These are phyloP conservation scores for Lepidurus packardi DNA, from an alignment of 1,140 invertebrate species.

Conservation along the genomic window DNA sequence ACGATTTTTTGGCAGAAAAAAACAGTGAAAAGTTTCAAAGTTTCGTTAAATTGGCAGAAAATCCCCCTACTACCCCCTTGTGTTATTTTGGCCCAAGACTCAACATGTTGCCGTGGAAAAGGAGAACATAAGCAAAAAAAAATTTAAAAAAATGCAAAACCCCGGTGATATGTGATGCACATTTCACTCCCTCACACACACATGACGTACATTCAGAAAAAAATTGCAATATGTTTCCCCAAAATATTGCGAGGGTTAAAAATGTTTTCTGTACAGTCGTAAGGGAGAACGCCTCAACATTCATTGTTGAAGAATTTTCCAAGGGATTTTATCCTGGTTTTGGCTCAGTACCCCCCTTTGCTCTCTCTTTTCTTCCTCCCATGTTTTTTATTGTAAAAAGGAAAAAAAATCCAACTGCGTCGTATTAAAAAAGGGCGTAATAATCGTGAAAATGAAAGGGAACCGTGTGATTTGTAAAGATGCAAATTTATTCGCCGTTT, in stretches of 20 bases:
- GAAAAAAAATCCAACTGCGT: too few relatives aligned
- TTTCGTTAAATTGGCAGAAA: neutral
- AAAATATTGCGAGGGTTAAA: too few relatives aligned
- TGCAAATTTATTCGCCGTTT: too few relatives aligned
- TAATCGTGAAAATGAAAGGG: too few relatives aligned
- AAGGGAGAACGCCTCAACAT: too few relatives aligned
- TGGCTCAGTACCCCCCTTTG: neutral
- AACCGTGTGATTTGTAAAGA: too few relatives aligned
- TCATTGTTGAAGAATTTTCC: too few relatives aligned
- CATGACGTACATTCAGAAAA: neutral
- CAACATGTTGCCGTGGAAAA: neutral
- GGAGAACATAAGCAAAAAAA: neutral
- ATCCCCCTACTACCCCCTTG: too few relatives aligned
- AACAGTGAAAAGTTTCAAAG: constrained; percentile 12
- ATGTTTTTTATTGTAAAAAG: neutral
- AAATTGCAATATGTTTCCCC: too few relatives aligned
- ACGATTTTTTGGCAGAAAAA: neutral
- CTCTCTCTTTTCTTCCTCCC: neutral
- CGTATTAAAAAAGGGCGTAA: too few relatives aligned
- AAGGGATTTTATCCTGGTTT: constrained; percentile 11
- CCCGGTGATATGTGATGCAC: constrained; percentile 8
- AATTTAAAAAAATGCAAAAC: neutral
- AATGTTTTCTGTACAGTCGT: too few relatives aligned
- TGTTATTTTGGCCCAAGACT: neutral
- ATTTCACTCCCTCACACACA: neutral